Evolutionary conservation across 2,888 invertebrate genomes (phyloP), one percentile per base, ranked within the genome.

Genomic region (Eupithecia insigniata): DNA sequence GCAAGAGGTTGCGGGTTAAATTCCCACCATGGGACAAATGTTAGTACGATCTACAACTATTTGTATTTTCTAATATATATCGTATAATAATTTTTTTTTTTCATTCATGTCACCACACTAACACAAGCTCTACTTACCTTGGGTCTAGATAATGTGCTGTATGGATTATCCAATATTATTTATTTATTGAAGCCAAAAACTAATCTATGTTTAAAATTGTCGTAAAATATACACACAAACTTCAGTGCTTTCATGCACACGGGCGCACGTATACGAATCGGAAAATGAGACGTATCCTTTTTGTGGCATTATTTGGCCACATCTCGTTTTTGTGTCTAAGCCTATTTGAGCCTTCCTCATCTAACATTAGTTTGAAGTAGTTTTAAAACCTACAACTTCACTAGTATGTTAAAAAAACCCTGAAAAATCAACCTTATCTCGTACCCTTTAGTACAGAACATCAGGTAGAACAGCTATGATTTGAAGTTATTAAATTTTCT

Each of bases 401-500:
- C 5, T 46, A 10, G 46, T n/a, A n/a, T n/a, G n/a, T n/a, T n/a
- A 8, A n/a, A 46, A 46, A 43, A 3, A 22, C 46, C 46, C 2
- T 46, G 2, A 8, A 7, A 46, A 46, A 2, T 46, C 10, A 51
- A 51, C 10, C 22, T 1, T 22, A 51, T 22, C 46, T 51, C 46
- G 46, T n/a, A 51, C 7, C 8, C 0, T 2, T n/a, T n/a, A 8
- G 10, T 51, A 22, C 12, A 6, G 1, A n/a, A 18, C 22, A 51
- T 12, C 22, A 0, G 26, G 5, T 14, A 55, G 55, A 1, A 10
- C 22, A 51, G 10, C 22, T 26, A 55, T 55, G 55, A 55, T 64
- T 64, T 36, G 34, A 36, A 64, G 64, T 64, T 26, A 64, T 7
- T 22, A 36, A 64, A 64, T n/a, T 34, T 18, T 34, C 34, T n/a